Conservation (phyloP, 2,113 vertebrate genomes). For the Acanthisitta chloris region DNA sequence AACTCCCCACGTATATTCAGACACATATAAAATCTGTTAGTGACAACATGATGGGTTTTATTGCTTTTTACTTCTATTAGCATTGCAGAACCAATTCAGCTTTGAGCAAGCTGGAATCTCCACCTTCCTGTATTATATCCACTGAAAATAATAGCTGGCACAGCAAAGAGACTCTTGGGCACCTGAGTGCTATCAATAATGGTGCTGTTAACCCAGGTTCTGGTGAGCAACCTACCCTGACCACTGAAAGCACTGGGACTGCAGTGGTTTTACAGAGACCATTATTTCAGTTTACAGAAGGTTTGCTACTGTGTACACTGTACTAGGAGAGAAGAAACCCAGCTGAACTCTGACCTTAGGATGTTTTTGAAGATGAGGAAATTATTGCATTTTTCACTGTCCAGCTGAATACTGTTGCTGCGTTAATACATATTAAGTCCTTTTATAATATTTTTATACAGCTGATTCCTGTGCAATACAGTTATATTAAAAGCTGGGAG, state of each 20-base stretch:
- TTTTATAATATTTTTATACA: not conserved
- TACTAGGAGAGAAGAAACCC: not conserved
- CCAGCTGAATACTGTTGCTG: not conserved
- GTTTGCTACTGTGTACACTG: not conserved
- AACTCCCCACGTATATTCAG: not conserved
- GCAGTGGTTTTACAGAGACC: not conserved
- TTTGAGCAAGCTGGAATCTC: not conserved
- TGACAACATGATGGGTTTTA: not conserved
- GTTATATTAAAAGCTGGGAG: not conserved
- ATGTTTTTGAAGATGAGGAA: not conserved
- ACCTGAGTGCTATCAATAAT: not conserved
- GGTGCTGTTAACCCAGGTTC: not conserved
- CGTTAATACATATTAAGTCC: not conserved
- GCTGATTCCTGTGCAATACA: not conserved
- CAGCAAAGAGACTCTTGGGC: not conserved
- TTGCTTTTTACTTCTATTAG: slow-evolving; percentile 20
- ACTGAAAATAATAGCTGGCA: not conserved
- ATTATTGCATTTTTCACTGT: not conserved
- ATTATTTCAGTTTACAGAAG: not conserved
- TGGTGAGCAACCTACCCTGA: not conserved
- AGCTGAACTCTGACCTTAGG: not conserved
- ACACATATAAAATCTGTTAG: not conserved
- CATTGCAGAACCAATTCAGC: not conserved
- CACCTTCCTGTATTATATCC: not conserved
- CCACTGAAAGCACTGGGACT: not conserved